Base-by-base conservation (phyloP, 2,888 invertebrate species). In the Lathronympha strigana region DNA sequence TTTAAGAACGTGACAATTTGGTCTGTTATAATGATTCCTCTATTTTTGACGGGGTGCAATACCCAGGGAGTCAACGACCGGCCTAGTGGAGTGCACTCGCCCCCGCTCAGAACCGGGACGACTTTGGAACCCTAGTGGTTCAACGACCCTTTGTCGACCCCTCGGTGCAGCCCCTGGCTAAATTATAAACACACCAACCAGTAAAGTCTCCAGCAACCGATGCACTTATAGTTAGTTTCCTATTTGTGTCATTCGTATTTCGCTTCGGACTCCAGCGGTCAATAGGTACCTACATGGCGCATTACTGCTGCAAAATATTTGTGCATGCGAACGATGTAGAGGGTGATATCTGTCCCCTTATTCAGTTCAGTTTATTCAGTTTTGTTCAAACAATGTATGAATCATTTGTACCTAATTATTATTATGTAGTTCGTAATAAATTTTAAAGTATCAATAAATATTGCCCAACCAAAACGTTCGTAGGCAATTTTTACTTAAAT, bases 11-110 rank as follows among this genome's bases (percentile, higher is more conserved):
- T n/a, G 9, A 36, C n/a, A 23, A 36, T 3, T 21, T 6, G 21
- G 19, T 53, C 19, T 21, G 33, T 51, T 33, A 17, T 33, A n/a
- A 21, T 23, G 8, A 53, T 36, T 36, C 33, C 36, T 36, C 36
- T 53, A 23, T 36, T 38, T 60, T 57, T 38, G 75, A 71, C 77
- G 70, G 81, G 81, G 78, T 87, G 83, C 86, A 87, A 66, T 61
- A 66, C 79, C 82, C 80, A 76, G 78, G 76, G 83, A 83, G 88
- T 88, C 90, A 90, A 87, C 81, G 89, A 87, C 88, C 90, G 86
- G 73, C 82, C 84, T 85, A 83, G 81, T 84, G 83, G 76, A 73
- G 75, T 76, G 75, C 75, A 78, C 80, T 79, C 84, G 79, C 82
- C 83, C 83, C 81, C 83, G 71, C 76, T 72, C 75, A 78, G 78